Conservation (phyloP, 2,113 vertebrate species). For the Motacilla tschutschensis region DNA sequence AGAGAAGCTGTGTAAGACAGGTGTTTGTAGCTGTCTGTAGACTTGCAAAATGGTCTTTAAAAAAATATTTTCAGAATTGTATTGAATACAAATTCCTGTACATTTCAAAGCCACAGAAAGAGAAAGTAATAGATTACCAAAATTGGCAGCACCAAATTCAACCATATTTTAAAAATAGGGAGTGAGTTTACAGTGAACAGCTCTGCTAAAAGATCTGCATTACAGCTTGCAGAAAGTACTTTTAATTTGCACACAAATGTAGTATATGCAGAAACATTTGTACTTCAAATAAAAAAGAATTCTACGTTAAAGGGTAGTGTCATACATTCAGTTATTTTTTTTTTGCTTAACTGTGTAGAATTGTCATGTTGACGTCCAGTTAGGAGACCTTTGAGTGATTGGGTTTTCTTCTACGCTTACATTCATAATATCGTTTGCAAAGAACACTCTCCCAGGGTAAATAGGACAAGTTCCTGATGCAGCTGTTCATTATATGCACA, state of each 20-base stretch:
- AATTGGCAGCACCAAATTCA: not conserved
- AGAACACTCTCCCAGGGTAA: not conserved
- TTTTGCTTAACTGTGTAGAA: not conserved
- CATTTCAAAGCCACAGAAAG: not conserved
- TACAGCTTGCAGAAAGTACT: not conserved
- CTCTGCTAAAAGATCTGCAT: not conserved
- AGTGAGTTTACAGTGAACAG: not conserved
- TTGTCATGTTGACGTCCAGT: not conserved
- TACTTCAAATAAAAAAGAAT: not conserved
- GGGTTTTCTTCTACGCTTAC: not conserved
- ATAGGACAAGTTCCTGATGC: not conserved
- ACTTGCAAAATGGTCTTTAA: not conserved
- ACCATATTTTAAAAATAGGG: not conserved
- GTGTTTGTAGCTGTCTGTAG: constrained; percentile 16
- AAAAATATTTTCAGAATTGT: not conserved
- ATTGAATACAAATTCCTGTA: not conserved
- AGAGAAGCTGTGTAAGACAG: not conserved
- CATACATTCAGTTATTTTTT: not conserved
- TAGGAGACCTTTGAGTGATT: not conserved
- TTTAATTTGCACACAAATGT: not conserved
- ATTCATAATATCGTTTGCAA: not conserved
- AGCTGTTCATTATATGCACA: not conserved
- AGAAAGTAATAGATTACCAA: not conserved
- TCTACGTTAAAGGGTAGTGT: not conserved
- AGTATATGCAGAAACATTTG: not conserved